Conservation (phyloP, 2,113 vertebrate species). For the Callipepla californica region DNA sequence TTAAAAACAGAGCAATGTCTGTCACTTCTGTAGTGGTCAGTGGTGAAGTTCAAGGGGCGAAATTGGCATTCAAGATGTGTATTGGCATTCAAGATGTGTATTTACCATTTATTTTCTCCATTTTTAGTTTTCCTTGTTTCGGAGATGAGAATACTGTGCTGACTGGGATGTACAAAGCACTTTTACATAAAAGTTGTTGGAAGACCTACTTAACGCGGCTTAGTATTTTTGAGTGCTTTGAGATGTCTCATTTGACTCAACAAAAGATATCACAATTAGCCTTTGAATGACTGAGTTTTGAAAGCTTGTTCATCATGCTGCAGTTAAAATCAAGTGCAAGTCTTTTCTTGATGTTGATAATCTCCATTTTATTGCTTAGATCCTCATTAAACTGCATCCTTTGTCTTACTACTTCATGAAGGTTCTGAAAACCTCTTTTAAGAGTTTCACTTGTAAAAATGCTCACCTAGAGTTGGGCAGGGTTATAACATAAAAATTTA, state of each 20-base stretch:
- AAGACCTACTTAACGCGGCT: background rate
- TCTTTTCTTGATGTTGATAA: background rate
- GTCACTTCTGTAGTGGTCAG: background rate
- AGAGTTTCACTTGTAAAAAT: background rate
- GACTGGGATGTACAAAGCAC: background rate
- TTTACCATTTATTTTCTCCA: background rate
- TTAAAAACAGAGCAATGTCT: background rate
- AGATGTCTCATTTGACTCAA: too few relatives aligned
- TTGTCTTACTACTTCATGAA: background rate
- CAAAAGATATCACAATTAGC: background rate
- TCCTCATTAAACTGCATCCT: background rate
- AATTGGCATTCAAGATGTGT: background rate
- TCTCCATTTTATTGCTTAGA: background rate
- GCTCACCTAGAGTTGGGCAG: background rate
- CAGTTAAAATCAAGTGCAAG: background rate
- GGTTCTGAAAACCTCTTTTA: background rate
- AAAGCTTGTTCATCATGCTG: background rate
- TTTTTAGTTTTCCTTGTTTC: background rate
- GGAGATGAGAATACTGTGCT: background rate
- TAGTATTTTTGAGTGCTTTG: background rate
- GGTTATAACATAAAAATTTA: background rate
- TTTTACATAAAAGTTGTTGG: background rate
- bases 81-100: background rate
- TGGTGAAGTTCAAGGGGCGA: background rate
- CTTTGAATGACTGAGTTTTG: background rate